phyloP scores from a whole-genome alignment of 2,113 vertebrate species.

The Sebastes fasciatus region DNA sequence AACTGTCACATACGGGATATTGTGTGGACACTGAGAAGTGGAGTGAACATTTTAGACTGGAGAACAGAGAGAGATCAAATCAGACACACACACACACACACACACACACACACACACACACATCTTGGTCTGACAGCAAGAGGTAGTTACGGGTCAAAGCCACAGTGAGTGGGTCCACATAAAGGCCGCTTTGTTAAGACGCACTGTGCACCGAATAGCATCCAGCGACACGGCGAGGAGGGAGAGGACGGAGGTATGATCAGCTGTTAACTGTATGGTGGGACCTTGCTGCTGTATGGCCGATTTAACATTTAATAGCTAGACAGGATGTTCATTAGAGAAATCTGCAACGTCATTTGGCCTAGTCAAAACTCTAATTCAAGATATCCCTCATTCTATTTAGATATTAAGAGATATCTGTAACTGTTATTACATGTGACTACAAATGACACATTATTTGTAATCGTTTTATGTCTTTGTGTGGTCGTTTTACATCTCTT shows the following conservation, averaged over 20 bases:
- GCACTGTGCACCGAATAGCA: constrained; percentile 48
- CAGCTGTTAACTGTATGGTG: constrained; percentile 27
- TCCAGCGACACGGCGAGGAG: constrained; percentile 16
- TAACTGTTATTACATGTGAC: no score
- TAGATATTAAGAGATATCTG: no score
- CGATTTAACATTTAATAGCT: no score
- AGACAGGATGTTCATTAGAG: no score
- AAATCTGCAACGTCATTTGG: no score
- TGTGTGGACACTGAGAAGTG: constrained; percentile 40
- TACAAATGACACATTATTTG: no score
- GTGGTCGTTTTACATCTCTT: no score
- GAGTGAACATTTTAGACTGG: constrained; percentile 35
- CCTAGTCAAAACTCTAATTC: no score
- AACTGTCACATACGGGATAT: constrained; percentile 66
- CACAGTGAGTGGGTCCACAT: constrained; percentile 59
- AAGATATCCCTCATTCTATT: no score
- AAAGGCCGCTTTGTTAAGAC: constrained; percentile 65
- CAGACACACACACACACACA: constrained; percentile 29
- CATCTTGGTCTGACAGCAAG: constrained; percentile 50
- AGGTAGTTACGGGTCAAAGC: constrained; percentile 48
- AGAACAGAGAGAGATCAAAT: constrained; percentile 46
- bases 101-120: constrained; percentile 17
- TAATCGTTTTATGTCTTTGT: no score
- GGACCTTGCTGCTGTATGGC: background rate
- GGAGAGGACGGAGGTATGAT: constrained; percentile 17